These are phyloP conservation scores for Elanus axillaris DNA, from an alignment of 2,113 vertebrate genomes.

Conservation along the genomic window DNA sequence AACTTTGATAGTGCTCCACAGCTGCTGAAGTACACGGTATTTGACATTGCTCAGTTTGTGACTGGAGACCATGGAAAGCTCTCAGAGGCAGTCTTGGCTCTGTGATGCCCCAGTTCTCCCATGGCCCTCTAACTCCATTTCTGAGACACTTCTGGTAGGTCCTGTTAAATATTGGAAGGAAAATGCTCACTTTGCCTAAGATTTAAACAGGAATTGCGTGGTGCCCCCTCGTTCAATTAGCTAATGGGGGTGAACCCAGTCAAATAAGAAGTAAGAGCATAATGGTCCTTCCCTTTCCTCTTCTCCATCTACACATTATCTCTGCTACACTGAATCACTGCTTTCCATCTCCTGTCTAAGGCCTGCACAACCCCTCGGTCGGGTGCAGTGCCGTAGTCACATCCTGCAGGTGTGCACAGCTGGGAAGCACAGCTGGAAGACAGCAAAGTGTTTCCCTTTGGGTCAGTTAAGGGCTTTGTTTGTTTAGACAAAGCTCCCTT, in stretches of 20 bases:
- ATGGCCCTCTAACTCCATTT: not conserved
- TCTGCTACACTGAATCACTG: not conserved
- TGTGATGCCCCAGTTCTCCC: not conserved
- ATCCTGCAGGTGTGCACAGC: not conserved
- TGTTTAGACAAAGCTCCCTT: not conserved
- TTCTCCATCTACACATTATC: fast-evolving
- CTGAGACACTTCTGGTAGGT: not conserved
- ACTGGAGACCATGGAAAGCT: not conserved
- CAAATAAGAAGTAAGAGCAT: not conserved
- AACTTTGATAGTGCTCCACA: not conserved
- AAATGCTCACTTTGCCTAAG: not conserved
- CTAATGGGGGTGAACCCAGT: not conserved
- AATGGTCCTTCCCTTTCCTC: not conserved
- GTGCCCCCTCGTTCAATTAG: not conserved
- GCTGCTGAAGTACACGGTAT: fast-evolving
- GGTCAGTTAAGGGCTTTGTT: not conserved
- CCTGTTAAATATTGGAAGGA: not conserved
- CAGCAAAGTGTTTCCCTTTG: not conserved
- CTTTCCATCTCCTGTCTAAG: not conserved
- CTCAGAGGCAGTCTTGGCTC: not conserved
- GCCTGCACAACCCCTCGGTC: not conserved
- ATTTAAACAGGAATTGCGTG: not conserved
- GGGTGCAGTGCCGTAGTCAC: not conserved
- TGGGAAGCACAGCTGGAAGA: not conserved
- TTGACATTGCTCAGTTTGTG: not conserved